Evolutionary conservation across 2,888 invertebrate genomes (phyloP).

Genomic region (Germaria angustata): DNA sequence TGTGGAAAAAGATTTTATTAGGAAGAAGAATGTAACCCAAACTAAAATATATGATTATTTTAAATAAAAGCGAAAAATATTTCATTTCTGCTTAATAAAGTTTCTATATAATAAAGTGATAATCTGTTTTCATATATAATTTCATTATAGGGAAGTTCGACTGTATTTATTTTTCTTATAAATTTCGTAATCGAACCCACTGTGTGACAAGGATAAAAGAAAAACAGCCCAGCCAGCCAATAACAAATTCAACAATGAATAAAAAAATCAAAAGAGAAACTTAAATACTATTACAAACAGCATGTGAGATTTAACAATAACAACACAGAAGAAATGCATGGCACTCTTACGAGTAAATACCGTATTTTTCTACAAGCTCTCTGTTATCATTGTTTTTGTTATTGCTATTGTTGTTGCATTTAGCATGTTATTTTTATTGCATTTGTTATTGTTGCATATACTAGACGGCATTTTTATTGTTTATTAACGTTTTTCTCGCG

Average conservation of each 20-base stretch:
- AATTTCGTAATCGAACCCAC: background rate
- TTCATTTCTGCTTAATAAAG: too few relatives aligned
- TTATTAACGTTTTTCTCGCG: conserved; percentile 44
- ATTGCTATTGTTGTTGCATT: background rate
- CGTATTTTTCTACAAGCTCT: conserved; percentile 2
- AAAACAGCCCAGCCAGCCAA: background rate
- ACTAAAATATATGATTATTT: too few relatives aligned
- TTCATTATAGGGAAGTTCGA: too few relatives aligned
- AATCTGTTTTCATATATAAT: too few relatives aligned
- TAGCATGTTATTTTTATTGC: background rate
- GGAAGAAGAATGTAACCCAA: too few relatives aligned
- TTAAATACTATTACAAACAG: conserved; percentile 7
- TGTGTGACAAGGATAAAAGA: background rate
- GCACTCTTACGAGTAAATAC: conserved; percentile 14
- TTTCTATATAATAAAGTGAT: too few relatives aligned
- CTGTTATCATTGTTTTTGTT: conserved; percentile 23
- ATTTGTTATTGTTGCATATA: conserved; percentile 21
- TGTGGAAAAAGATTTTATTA: too few relatives aligned
- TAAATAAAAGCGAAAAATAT: too few relatives aligned
- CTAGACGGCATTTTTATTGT: conserved; percentile 63
- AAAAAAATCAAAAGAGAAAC: background rate
- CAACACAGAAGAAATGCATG: conserved; percentile 1
- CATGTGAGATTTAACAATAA: conserved; percentile 20
- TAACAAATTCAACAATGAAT: background rate
- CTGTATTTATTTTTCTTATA: too few relatives aligned